phyloP scores from a whole-genome alignment of 2,113 vertebrate species.

The Austrofundulus limnaeus region DNA sequence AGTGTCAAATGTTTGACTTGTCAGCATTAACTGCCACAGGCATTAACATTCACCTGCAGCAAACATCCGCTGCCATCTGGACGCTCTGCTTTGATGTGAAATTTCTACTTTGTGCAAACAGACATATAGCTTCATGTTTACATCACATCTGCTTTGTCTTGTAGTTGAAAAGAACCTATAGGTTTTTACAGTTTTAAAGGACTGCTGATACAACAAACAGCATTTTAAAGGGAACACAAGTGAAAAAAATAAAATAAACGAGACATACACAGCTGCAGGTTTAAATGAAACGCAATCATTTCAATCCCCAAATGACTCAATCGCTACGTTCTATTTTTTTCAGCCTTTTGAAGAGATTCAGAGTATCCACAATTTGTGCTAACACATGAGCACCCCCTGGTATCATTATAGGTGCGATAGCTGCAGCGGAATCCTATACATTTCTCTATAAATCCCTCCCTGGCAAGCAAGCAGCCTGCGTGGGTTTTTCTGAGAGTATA shows the following conservation, averaged over 20 bases:
- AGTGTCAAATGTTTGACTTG: constrained; percentile 39
- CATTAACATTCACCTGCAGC: constrained; percentile 28
- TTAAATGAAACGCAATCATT: background rate
- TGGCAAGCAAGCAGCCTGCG: constrained; percentile 12
- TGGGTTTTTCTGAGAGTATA: constrained; percentile 38
- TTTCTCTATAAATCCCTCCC: constrained; percentile 13
- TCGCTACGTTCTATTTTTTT: background rate
- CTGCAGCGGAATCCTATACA: constrained; percentile 21
- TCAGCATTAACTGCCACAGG: constrained; percentile 32
- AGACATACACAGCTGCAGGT: background rate
- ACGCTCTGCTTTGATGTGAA: constrained; percentile 11
- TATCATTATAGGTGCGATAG: background rate
- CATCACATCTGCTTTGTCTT: too few species aligned
- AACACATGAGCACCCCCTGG: background rate
- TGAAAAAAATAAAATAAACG: background rate
- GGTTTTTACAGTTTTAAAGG: background rate
- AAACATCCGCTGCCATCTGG: constrained; percentile 41
- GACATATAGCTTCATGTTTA: background rate
- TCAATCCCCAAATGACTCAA: background rate
- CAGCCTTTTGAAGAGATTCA: background rate
- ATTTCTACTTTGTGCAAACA: background rate
- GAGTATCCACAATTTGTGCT: background rate
- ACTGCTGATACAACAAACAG: background rate
- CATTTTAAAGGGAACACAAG: background rate
- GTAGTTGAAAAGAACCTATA: background rate